Base-by-base conservation (phyloP, 2,888 invertebrate genomes). In the Eueremaeus valkanovi region DNA sequence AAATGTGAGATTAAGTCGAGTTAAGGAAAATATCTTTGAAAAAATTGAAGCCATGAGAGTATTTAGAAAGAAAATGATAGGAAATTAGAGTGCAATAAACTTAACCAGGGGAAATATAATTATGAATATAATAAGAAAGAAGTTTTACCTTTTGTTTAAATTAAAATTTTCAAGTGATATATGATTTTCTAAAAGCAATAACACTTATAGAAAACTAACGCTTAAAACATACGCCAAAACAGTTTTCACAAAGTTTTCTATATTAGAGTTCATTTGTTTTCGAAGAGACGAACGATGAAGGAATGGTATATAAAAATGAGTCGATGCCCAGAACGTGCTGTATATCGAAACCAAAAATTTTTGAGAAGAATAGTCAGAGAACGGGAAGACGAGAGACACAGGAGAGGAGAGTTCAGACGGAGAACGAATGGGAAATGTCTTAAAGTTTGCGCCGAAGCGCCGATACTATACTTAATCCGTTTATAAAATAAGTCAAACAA, bases 361-460 rank as follows among this genome's bases (percentile, higher is more conserved):
- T 6, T 24, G 29, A 68, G 21, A 68, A 68, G 40, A 40, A 68
- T 40, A 40, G 40, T 40, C 21, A 40, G 18, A 68, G 40, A 40
- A 33, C 31, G 61, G 31, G 61, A 29, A 31, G 33, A 11, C 11
- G 11, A 61, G 61, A 61, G 61, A 58, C 29, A 31, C 31, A 33
- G 2, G 33, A 40, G 11, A 33, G 40, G 40, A 68, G 42, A 68
- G 68, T n/a, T 13, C 16, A 21, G 27, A 13, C n/a, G 29, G 33
- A 33, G 31, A 33, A 21, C 68, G 40, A 68, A 68, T 68, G 68
- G 42, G 68, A 68, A 40, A 68, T 68, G 68, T 68, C 68, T 68
- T 68, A 68, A 68, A 68, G 68, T 68, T 36, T 68, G 68, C 68
- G 68, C 68, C 36, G 40, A 68, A 68, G 68, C 68, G 40, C 36